Base-by-base conservation (phyloP, 2,888 invertebrate species). In the Eristalinus sepulchralis region DNA sequence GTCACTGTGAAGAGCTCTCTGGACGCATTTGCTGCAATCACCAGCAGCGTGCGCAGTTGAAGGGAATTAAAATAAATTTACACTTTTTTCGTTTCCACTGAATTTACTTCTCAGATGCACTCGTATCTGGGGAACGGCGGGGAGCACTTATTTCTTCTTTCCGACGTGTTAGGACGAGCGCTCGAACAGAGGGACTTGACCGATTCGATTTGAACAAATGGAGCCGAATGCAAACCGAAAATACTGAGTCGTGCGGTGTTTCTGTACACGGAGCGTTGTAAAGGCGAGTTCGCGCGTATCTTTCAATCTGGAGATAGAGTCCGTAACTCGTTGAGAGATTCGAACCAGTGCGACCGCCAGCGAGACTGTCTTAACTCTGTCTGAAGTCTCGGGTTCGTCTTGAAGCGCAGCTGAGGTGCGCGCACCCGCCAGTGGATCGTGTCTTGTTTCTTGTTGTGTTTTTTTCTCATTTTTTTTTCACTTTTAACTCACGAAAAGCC, bases 341-440 rank as follows among this genome's bases (percentile, higher is more conserved):
- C 78, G 71, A 75, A 75, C 57, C 24, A 83, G 79, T 79, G 86
- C 86, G 83, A 83, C 86, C 86, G 86, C 71, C 79, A 75, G 62
- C 83, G 86, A 83, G 83, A 83, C 82, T 83, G 86, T 79, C 86
- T 83, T 78, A 83, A 86, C 86, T 86, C 86, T 86, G 86, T 86
- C 86, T 86, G 86, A 86, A 70, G 83, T 83, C 83, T 71, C 75
- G 66, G 67, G 27, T 62, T 47, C 79, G 86, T 78, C 75, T 86
- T 83, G 75, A 86, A 86, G 86, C 83, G 86, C 83, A 86, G 57
- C 82, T 86, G 75, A 86, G 86, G 78, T 86, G 71, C 78, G 66
- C 83, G 24, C 57, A 73, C 47, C 66, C 47, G 83, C 60, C 71
- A 39, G 55, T 68, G n/a, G 75, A 62, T 70, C 70, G 31, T 66